Conservation (phyloP, 2,888 invertebrate genomes). For the Epinotia nisella region DNA sequence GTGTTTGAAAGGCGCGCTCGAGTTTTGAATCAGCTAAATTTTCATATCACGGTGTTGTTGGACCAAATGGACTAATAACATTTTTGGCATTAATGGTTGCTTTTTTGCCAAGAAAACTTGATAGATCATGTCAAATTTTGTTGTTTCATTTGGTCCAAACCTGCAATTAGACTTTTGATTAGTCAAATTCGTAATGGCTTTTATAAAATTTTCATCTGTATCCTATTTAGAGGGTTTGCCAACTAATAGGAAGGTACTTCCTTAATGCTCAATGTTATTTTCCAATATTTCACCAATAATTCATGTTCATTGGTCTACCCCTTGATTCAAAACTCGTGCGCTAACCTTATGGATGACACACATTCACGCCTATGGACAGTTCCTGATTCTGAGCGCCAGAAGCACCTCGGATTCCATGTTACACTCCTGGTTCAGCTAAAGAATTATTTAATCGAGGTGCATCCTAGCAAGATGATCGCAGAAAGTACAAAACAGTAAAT, state of each 20-base stretch:
- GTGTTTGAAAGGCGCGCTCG: conserved; percentile 4
- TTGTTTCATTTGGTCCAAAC: background rate
- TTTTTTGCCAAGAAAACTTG: background rate
- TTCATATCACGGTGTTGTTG: no score
- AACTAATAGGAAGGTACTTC: background rate
- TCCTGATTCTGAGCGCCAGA: background rate
- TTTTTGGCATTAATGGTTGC: no score
- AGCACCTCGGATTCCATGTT: background rate
- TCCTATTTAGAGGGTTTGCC: no score
- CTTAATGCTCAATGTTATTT: background rate
- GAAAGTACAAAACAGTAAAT: no score
- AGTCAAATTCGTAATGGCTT: background rate
- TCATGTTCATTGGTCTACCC: background rate
- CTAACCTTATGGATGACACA: conserved; percentile 1
- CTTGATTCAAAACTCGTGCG: background rate
- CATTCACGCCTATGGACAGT: background rate
- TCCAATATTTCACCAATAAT: background rate
- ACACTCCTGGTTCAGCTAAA: background rate
- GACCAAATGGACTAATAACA: no score
- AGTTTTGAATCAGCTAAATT: conserved; percentile 1
- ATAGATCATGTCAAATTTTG: background rate
- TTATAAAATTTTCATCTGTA: background rate
- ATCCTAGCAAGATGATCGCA: background rate
- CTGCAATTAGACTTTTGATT: background rate
- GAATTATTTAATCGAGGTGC: background rate